These are phyloP conservation scores for Pyrochroa serraticornis DNA, from an alignment of 2,888 invertebrate species.

Conservation along the genomic window DNA sequence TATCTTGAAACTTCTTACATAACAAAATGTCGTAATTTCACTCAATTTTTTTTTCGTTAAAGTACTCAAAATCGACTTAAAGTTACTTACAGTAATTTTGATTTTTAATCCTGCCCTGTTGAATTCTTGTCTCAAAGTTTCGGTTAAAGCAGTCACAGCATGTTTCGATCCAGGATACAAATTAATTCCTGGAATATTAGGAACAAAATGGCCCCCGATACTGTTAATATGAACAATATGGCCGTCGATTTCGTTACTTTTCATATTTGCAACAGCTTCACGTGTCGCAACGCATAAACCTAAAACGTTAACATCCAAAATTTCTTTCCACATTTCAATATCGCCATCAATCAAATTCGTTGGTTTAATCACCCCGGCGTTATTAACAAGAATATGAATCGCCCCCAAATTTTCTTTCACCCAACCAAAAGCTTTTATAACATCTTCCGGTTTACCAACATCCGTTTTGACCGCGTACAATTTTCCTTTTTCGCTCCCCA, in stretches of 20 bases:
- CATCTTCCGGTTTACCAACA: not conserved
- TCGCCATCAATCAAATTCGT: constrained; percentile 28
- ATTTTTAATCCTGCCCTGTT: constrained; percentile 1
- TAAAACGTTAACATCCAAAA: constrained; percentile 27
- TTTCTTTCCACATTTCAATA: constrained; percentile 30
- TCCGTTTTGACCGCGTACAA: constrained; percentile 8
- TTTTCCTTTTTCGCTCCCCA: constrained; percentile 5
- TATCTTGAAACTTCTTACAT: too few species aligned
- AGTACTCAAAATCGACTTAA: not conserved
- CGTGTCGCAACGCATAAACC: constrained; percentile 15
- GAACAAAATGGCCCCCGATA: constrained; percentile 9
- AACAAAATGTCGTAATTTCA: too few species aligned
- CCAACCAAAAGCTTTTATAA: constrained; percentile 8
- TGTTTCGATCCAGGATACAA: constrained; percentile 16
- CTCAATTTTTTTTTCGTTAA: too few species aligned
- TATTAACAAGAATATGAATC: constrained; percentile 10
- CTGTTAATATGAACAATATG: constrained; percentile 28
- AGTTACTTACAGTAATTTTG: constrained; percentile 13
- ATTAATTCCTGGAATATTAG: not conserved
- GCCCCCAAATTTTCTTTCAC: not conserved
- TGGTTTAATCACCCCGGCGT: constrained; percentile 7
- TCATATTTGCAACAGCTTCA: constrained; percentile 24
- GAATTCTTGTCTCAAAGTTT: constrained; percentile 11
- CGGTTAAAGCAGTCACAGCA: constrained; percentile 13
- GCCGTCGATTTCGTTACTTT: constrained; percentile 8